Conservation (phyloP, 2,888 invertebrate species). For the Thyatira batis region DNA sequence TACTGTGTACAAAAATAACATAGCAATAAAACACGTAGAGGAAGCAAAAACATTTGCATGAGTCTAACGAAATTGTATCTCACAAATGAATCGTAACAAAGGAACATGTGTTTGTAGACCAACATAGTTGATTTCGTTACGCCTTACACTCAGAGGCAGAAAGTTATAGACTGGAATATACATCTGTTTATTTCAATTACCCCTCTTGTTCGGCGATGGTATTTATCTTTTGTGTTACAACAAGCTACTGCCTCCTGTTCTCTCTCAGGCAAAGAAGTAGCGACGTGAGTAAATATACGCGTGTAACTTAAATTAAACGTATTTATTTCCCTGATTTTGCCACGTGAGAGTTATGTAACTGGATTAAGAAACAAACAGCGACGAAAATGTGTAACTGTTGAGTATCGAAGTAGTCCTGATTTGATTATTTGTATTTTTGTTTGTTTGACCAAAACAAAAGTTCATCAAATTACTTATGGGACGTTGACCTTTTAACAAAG, state of each 20-base stretch:
- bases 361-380: conserved; percentile 43
- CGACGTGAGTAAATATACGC: conserved; percentile 67
- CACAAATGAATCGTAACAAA: conserved; percentile 15
- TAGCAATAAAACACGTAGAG: conserved; percentile 12
- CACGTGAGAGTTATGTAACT: conserved; percentile 57
- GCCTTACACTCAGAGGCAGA: conserved; percentile 57
- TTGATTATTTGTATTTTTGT: conserved; percentile 39
- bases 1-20: neutral
- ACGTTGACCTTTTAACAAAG: conserved; percentile 46
- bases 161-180: conserved; percentile 69
- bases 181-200: conserved; percentile 77
- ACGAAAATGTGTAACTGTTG: conserved; percentile 35
- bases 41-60: neutral
- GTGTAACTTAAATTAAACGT: conserved; percentile 62
- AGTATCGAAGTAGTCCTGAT: conserved; percentile 39
- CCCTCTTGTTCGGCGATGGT: conserved; percentile 65
- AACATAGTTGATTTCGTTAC: conserved; percentile 69
- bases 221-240: conserved; percentile 76
- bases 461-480: conserved; percentile 42
- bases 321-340: conserved; percentile 66
- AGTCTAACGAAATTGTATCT: conserved; percentile 9
- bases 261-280: conserved; percentile 64
- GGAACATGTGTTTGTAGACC: conserved; percentile 45
- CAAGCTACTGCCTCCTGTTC: conserved; percentile 48
- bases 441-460: conserved; percentile 39